Evolutionary conservation across 1,140 invertebrate species (phyloP).

Genomic region (Caenorhabditis briggsae): DNA sequence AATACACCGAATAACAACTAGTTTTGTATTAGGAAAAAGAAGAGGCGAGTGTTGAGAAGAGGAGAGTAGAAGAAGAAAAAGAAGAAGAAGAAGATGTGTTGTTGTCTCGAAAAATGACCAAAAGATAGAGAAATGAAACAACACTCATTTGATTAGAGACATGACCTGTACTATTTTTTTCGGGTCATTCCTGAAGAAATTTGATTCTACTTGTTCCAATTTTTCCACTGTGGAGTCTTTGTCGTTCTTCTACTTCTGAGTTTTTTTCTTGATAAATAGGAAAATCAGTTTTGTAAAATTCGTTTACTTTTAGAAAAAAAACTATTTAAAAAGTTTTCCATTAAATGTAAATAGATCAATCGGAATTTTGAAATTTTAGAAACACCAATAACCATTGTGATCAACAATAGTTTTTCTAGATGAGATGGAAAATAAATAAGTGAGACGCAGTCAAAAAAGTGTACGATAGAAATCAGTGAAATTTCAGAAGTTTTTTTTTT

Average conservation of each 20-base stretch:
- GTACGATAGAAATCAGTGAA: background rate
- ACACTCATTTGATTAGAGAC: conserved; percentile 14
- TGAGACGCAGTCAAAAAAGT: background rate
- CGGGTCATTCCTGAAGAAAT: too few relatives aligned
- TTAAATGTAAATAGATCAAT: too few relatives aligned
- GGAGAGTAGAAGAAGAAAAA: background rate
- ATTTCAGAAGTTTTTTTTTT: background rate
- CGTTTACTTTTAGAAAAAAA: too few relatives aligned
- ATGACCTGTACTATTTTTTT: background rate
- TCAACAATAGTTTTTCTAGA: background rate
- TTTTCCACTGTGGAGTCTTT: too few relatives aligned
- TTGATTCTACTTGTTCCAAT: too few relatives aligned
- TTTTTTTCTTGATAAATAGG: too few relatives aligned
- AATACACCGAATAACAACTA: conserved; percentile 43
- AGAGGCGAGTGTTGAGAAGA: background rate
- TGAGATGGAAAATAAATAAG: background rate
- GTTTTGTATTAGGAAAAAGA: conserved; percentile 17
- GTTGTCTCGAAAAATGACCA: background rate
- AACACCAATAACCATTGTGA: conserved; percentile 3
- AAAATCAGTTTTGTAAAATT: too few relatives aligned
- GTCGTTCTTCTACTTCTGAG: too few relatives aligned
- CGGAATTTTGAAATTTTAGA: background rate
- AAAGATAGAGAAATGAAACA: background rate
- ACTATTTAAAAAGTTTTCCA: too few relatives aligned
- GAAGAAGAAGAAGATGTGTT: background rate